These are phyloP conservation scores for Lates japonicus DNA, from an alignment of 2,797 vertebrate species.

Conservation along the genomic window DNA sequence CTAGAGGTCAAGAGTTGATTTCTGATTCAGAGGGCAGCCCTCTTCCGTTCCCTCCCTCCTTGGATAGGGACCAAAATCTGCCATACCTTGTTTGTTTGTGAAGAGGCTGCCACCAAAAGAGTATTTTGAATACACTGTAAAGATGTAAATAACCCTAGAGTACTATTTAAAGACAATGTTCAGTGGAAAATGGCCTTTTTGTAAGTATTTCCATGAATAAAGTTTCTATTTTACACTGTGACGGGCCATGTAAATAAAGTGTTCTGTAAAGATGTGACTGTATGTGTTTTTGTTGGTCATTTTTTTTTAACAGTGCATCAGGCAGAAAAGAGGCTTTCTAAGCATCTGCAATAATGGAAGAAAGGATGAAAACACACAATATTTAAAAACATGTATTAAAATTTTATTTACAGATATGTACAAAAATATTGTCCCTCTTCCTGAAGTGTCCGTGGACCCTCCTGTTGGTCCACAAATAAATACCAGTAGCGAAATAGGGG, in stretches of 20 bases:
- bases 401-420: constrained; percentile 88
- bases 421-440: constrained; percentile 84
- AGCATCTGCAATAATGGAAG: neutral
- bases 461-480: constrained; percentile 80
- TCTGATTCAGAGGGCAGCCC: constrained; percentile 67
- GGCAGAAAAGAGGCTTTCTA: too few relatives aligned
- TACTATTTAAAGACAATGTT: constrained; percentile 94
- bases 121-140: constrained; percentile 99
- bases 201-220: constrained; percentile 98
- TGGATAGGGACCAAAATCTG: constrained; percentile 86
- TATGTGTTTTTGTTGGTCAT: neutral
- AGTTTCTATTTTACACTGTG: constrained; percentile 98
- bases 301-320: neutral
- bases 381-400: constrained; percentile 81
- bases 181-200: constrained; percentile 91
- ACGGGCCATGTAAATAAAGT: constrained; percentile 87
- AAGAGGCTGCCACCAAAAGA: constrained; percentile 88
- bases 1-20: constrained; percentile 62
- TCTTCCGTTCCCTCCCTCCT: constrained; percentile 66
- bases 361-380: constrained; percentile 27
- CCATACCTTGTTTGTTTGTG: constrained; percentile 83
- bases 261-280: constrained; percentile 70
- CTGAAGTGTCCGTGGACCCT: constrained; percentile 67
- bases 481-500: constrained; percentile 63
- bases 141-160: constrained; percentile 98